Conservation (phyloP, 2,888 invertebrate genomes). For the Limnephilus lunatus region DNA sequence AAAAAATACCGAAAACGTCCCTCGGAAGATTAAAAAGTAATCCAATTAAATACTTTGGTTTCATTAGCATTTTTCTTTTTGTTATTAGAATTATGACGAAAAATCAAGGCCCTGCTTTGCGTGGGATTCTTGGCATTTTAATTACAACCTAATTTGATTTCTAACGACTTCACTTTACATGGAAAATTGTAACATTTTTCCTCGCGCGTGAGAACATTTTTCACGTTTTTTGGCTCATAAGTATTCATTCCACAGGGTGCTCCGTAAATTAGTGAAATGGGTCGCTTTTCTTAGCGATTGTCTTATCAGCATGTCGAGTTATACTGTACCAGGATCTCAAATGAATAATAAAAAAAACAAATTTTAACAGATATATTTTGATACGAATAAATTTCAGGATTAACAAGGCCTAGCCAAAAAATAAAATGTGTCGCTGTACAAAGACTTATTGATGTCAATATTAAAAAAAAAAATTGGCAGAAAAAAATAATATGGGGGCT, state of each 20-base stretch:
- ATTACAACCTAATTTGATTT: neutral
- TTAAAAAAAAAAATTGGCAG: too few relatives aligned
- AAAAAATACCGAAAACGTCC: neutral
- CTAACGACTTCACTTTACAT: neutral
- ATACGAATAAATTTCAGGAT: too few relatives aligned
- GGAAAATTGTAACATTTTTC: neutral
- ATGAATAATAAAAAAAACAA: neutral
- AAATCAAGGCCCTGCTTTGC: neutral
- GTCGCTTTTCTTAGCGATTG: neutral
- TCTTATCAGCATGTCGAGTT: neutral
- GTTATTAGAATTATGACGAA: neutral
- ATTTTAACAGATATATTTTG: too few relatives aligned
- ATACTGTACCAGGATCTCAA: neutral
- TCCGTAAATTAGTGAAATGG: neutral
- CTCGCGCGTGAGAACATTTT: neutral
- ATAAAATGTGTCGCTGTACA: too few relatives aligned
- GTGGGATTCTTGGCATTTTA: neutral
- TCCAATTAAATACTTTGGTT: neutral
- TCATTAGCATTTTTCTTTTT: neutral
- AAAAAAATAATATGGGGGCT: too few relatives aligned
- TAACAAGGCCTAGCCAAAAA: too few relatives aligned
- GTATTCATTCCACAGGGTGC: constrained; percentile 13
- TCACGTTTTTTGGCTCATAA: neutral
- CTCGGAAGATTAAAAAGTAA: neutral
- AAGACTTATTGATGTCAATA: too few relatives aligned